Percentiles rank a stretch among this genome's conserved stretches.
phyloP scores from a whole-genome alignment of 2,888 invertebrate species.

The Exocentrus adspersus region DNA sequence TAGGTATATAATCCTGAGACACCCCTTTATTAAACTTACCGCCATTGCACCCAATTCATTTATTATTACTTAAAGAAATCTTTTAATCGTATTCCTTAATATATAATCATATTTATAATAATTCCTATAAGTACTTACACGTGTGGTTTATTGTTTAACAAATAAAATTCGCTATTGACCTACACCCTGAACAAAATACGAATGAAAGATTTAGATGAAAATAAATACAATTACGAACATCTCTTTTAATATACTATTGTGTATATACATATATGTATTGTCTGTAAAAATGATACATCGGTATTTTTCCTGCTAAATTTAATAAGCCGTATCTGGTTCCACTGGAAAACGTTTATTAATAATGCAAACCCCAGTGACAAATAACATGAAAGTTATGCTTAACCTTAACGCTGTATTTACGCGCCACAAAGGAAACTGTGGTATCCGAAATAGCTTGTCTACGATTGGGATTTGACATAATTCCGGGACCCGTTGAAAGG shows the following conservation, averaged over 20 bases:
- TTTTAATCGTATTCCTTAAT: neutral
- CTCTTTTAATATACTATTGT: too few species aligned
- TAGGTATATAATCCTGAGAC: conserved; percentile 42
- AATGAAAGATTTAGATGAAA: too few species aligned
- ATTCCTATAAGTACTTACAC: too few species aligned
- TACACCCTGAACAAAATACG: too few species aligned
- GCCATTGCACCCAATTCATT: conserved; percentile 18
- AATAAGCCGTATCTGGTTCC: neutral
- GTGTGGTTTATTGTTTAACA: too few species aligned
- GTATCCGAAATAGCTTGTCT: neutral
- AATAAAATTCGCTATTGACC: too few species aligned
- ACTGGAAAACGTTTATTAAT: neutral
- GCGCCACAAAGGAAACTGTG: neutral
- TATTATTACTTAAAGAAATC: conserved; percentile 3
- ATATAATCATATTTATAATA: too few species aligned
- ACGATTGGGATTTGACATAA: conserved; percentile 1
- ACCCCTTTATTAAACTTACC: conserved; percentile 43
- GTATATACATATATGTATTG: too few species aligned
- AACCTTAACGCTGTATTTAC: neutral
- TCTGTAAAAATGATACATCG: too few species aligned
- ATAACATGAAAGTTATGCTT: neutral
- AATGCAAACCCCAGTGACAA: neutral
- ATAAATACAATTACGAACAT: too few species aligned
- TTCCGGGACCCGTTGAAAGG: neutral
- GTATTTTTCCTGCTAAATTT: neutral